Conservation (phyloP, 2,888 invertebrate genomes). For the Ophion obscuratus region DNA sequence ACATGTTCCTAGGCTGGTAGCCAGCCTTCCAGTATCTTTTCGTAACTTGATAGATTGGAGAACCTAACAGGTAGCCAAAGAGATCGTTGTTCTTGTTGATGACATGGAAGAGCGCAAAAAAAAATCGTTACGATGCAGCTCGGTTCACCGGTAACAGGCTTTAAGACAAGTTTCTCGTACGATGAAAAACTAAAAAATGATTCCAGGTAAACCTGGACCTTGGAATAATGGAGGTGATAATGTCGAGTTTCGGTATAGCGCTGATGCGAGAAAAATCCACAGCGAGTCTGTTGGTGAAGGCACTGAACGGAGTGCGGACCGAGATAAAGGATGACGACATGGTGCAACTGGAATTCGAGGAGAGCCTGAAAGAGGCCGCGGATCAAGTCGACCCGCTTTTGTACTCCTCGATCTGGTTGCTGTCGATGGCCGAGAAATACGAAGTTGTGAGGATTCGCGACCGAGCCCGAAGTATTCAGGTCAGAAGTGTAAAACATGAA, state of each 20-base stretch:
- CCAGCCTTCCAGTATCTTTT: too few relatives aligned
- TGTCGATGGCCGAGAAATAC: conserved; percentile 70
- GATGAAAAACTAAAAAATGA: background rate
- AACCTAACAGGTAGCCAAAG: background rate
- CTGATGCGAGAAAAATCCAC: conserved; percentile 69
- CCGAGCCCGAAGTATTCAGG: conserved; percentile 32
- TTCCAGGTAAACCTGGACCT: conserved; percentile 71
- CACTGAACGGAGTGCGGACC: conserved; percentile 70
- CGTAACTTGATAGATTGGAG: too few relatives aligned
- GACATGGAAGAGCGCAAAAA: too few relatives aligned
- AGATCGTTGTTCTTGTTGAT: too few relatives aligned
- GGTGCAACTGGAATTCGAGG: conserved; percentile 71
- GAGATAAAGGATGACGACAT: conserved; percentile 66
- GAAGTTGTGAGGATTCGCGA: conserved; percentile 69
- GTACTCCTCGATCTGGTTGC: conserved; percentile 71
- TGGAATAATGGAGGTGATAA: conserved; percentile 70
- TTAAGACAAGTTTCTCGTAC: background rate
- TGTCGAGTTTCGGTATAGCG: conserved; percentile 71
- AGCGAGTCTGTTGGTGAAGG: conserved; percentile 65
- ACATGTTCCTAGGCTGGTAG: background rate
- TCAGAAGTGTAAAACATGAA: conserved; percentile 33
- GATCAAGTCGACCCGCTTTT: conserved; percentile 73
- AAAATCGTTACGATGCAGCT: too few relatives aligned
- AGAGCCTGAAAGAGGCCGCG: conserved; percentile 71
- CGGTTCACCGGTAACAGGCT: too few relatives aligned